Evolutionary conservation across 2,888 invertebrate genomes (phyloP).

Genomic region (Machimus rusticus): DNA sequence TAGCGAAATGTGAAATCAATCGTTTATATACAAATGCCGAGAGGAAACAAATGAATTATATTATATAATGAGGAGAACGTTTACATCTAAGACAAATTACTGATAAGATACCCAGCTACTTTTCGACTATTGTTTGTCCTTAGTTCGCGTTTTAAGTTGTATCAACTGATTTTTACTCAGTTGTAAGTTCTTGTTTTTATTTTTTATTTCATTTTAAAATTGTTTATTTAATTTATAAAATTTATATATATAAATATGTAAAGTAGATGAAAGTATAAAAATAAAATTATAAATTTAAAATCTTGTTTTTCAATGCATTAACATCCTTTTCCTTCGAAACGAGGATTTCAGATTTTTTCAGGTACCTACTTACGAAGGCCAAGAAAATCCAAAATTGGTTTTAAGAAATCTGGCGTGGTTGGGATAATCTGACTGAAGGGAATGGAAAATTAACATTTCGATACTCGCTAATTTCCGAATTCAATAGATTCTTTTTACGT

Average conservation of each 20-base stretch:
- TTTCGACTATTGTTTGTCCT: constrained; percentile 35
- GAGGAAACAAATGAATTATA: constrained; percentile 15
- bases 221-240: constrained; percentile 41
- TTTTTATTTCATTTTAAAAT: constrained; percentile 31
- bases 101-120: constrained; percentile 26
- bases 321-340: not conserved
- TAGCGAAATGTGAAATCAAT: constrained; percentile 11
- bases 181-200: constrained; percentile 38
- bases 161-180: constrained; percentile 39
- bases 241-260: constrained; percentile 41
- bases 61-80: not conserved
- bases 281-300: constrained; percentile 39
- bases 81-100: constrained; percentile 39
- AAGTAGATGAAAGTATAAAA: constrained; percentile 39
- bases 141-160: constrained; percentile 33
- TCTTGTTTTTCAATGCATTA: not conserved
- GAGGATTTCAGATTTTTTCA: not conserved
- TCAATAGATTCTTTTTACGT: no score
- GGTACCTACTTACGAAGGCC: no score
- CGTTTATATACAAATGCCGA: constrained; percentile 25
- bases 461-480: no score
- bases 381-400: no score
- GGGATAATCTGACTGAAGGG: no score
- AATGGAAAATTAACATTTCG: no score
- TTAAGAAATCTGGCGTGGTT: no score